Conservation (phyloP, 2,888 invertebrate genomes). For the Chalcis sispes region DNA sequence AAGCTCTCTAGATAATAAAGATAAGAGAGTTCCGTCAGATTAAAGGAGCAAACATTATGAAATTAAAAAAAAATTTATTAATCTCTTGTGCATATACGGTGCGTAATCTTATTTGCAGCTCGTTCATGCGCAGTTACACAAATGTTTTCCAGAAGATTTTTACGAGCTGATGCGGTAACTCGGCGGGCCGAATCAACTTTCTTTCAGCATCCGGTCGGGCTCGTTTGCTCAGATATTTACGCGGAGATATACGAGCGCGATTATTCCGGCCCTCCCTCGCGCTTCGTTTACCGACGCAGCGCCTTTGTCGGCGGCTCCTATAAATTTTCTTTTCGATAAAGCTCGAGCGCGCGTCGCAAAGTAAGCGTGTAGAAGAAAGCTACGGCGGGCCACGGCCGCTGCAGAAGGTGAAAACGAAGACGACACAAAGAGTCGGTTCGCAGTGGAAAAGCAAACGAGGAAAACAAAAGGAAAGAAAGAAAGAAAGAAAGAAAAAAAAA, state of each 20-base stretch:
- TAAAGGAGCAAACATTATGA: no score
- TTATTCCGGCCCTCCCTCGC: background rate
- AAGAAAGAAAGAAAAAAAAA: background rate
- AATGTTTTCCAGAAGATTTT: background rate
- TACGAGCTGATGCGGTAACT: conserved; percentile 18
- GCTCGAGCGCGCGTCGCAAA: background rate
- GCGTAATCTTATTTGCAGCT: background rate
- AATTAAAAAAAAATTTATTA: no score
- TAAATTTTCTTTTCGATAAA: background rate
- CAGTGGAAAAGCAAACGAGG: no score
- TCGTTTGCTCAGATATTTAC: conserved; percentile 8
- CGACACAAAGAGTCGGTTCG: background rate
- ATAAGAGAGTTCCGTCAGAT: no score
- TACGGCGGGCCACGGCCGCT: background rate
- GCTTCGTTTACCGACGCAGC: background rate
- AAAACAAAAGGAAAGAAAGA: no score
- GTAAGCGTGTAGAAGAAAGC: background rate
- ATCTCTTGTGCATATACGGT: background rate
- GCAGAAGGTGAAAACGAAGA: background rate
- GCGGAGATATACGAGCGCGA: conserved; percentile 30
- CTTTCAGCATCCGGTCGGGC: background rate
- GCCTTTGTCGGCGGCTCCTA: conserved; percentile 6
- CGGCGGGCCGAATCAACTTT: background rate
- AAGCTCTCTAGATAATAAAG: no score
- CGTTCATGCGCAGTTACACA: no score